A percentile compares a stretch with the other conserved stretches of the same genome.
Conservation (phyloP, 2,113 vertebrate species). For the Gulo gulo region DNA sequence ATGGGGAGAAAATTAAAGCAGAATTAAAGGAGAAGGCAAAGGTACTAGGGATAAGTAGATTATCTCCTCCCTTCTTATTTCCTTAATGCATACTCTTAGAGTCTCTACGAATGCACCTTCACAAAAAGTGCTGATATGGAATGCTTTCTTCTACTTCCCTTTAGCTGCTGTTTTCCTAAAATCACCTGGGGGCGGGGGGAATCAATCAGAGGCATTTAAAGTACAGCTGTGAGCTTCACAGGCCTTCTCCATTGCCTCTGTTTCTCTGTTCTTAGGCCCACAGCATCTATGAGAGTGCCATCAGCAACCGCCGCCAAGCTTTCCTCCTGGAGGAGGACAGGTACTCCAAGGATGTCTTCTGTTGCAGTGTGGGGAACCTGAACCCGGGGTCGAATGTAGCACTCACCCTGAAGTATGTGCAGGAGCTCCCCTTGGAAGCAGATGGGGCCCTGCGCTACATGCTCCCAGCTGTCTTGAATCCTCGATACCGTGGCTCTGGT, state of each 20-base stretch:
- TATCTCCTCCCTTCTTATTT: not conserved
- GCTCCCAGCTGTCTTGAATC: conserved; percentile 87
- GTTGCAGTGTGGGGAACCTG: conserved; percentile 86
- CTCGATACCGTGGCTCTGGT: conserved; percentile 86
- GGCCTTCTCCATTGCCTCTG: not conserved
- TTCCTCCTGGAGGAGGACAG: conserved; percentile 87
- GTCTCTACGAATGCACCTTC: not conserved
- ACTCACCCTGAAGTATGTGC: conserved; percentile 86
- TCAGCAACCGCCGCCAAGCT: conserved; percentile 85
- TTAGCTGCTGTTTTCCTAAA: not conserved
- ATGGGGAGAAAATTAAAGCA: conserved; percentile 84
- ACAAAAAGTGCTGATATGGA: not conserved
- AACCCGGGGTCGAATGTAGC: conserved; percentile 82
- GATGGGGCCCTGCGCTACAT: conserved; percentile 86
- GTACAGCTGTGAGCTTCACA: not conserved
- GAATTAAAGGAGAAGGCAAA: conserved; percentile 85
- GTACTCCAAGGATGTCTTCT: conserved; percentile 85
- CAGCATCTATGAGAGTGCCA: conserved; percentile 83
- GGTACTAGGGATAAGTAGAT: conserved; percentile 65
- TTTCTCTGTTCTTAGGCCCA: conserved; percentile 78
- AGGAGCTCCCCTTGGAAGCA: conserved; percentile 85
- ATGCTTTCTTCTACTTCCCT: not conserved
- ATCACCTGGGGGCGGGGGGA: not conserved
- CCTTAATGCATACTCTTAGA: not conserved
- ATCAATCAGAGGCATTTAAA: not conserved